Evolutionary conservation across 2,797 vertebrate species (phyloP).

Genomic region (Malurus splendens): DNA sequence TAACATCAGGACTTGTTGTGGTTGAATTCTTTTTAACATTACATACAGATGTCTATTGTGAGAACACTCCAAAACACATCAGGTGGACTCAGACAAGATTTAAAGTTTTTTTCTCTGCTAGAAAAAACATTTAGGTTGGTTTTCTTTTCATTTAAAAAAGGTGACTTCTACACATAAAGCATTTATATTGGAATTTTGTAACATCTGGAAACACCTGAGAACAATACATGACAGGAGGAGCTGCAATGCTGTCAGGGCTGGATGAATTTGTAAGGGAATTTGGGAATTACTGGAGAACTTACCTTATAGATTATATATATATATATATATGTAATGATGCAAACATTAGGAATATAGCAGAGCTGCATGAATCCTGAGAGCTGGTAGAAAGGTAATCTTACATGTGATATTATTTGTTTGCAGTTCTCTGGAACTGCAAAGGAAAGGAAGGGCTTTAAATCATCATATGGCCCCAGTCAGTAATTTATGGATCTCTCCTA

Average conservation of each 20-base stretch:
- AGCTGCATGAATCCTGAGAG: neutral
- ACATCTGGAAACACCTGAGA: slow-evolving; percentile 46
- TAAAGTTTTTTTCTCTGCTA: neutral
- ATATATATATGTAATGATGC: neutral
- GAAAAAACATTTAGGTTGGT: neutral
- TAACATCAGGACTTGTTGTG: neutral
- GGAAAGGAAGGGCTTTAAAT: neutral
- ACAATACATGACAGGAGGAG: slow-evolving; percentile 19
- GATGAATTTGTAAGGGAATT: slow-evolving; percentile 16
- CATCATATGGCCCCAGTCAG: neutral
- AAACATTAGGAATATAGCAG: neutral
- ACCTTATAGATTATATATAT: neutral
- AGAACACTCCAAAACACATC: neutral
- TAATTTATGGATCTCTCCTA: neutral
- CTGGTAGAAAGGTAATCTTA: neutral
- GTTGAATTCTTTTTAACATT: neutral
- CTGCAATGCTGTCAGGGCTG: neutral
- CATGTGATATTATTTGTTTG: neutral
- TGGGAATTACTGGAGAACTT: slow-evolving; percentile 26
- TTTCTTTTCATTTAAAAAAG: neutral
- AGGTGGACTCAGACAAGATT: neutral
- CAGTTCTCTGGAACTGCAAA: neutral
- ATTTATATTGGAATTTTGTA: slow-evolving; percentile 20
- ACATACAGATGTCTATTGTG: accelerated
- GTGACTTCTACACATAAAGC: neutral